Percentiles rank a stretch among this genome's conserved stretches.
Evolutionary conservation across 2,888 invertebrate genomes (phyloP).

Genomic region (Diploptera punctata): DNA sequence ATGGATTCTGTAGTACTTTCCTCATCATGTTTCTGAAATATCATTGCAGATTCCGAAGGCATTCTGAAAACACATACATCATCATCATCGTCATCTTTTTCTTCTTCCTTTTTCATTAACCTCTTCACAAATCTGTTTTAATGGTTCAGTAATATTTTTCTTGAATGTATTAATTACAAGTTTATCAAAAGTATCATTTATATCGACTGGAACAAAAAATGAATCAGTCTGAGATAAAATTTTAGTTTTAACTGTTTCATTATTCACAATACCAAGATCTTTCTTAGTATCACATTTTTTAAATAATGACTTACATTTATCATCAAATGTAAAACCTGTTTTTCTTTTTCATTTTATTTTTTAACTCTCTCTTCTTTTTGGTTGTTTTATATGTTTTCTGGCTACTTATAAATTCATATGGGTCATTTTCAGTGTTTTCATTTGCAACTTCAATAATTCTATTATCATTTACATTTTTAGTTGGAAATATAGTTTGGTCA

Average conservation of each 20-base stretch:
- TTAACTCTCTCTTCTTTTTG: background rate
- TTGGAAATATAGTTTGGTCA: background rate
- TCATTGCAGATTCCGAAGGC: background rate
- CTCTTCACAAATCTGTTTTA: too few relatives aligned
- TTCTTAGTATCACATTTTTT: background rate
- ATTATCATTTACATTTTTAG: background rate
- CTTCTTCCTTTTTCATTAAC: too few relatives aligned
- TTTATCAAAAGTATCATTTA: constrained; percentile 20
- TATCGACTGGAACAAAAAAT: background rate
- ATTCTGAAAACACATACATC: constrained; percentile 1
- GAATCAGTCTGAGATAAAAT: too few relatives aligned
- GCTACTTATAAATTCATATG: constrained; percentile 5
- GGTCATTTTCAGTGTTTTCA: background rate
- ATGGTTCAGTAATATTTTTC: too few relatives aligned
- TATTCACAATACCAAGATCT: too few relatives aligned
- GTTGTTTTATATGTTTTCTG: background rate
- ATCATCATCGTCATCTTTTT: background rate
- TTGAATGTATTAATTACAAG: background rate
- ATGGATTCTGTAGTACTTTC: constrained; percentile 4
- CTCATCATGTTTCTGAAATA: background rate
- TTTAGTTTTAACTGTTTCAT: too few relatives aligned
- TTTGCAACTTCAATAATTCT: background rate
- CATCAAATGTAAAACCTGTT: too few relatives aligned
- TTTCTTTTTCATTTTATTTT: background rate
- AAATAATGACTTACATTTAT: background rate